phyloP scores from a whole-genome alignment of 2,888 invertebrate genomes.

The Pammene aurita region DNA sequence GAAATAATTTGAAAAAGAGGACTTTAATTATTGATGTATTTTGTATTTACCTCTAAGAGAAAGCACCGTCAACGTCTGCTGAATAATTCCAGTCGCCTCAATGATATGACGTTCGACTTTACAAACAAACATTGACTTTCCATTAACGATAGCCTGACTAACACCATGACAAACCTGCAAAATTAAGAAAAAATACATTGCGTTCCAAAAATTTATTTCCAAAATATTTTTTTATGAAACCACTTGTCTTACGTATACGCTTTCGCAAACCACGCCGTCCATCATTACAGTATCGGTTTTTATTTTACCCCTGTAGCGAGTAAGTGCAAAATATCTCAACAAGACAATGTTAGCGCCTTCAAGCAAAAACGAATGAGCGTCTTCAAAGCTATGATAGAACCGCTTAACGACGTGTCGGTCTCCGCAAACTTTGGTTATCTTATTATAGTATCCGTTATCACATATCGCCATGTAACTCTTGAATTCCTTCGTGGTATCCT shows the following conservation, averaged over 20 bases:
- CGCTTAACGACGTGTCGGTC: constrained; percentile 72
- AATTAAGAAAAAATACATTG: not conserved
- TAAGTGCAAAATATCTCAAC: constrained; percentile 83
- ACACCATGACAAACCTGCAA: constrained; percentile 79
- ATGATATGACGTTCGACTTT: constrained; percentile 84
- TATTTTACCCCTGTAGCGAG: constrained; percentile 79
- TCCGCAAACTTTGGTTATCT: constrained; percentile 76
- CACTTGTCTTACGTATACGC: constrained; percentile 82
- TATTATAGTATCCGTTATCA: constrained; percentile 81
- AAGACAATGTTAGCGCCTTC: constrained; percentile 85
- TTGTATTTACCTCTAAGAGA: constrained; percentile 74
- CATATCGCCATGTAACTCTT: constrained; percentile 81
- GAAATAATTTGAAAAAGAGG: too few species aligned
- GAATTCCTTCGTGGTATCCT: constrained; percentile 75
- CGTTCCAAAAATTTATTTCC: too few species aligned
- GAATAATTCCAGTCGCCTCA: constrained; percentile 79
- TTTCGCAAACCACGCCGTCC: constrained; percentile 83
- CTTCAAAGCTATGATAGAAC: constrained; percentile 77
- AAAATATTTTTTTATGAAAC: too few species aligned
- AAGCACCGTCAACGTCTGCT: constrained; percentile 81
- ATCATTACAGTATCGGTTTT: constrained; percentile 83
- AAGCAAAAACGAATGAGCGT: constrained; percentile 79
- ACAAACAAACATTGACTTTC: constrained; percentile 78
- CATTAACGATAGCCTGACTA: constrained; percentile 78
- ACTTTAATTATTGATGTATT: too few species aligned